A percentile compares a stretch with the other conserved stretches of the same genome.
phyloP scores from a whole-genome alignment of 2,113 vertebrate species.

The Xiphorhynchus elegans region DNA sequence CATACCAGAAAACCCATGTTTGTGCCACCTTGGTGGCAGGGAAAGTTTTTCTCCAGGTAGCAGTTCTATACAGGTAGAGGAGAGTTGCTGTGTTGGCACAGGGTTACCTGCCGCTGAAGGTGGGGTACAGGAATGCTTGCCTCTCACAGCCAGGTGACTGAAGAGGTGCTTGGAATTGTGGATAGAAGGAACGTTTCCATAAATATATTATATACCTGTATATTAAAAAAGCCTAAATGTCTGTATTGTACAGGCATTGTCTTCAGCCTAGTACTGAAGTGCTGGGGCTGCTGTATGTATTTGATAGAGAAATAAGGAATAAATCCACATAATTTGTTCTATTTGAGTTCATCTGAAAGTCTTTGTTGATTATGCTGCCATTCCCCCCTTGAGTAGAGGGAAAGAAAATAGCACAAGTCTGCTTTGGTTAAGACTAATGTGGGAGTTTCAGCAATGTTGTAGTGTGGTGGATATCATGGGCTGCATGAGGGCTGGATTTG shows the following conservation, averaged over 20 bases:
- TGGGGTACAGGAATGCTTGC: too few relatives aligned
- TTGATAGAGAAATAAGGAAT: background rate
- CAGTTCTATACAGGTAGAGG: background rate
- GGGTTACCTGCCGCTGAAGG: accelerated
- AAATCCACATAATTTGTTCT: background rate
- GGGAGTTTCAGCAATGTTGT: background rate
- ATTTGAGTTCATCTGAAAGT: background rate
- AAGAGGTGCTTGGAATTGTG: background rate
- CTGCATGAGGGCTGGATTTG: background rate
- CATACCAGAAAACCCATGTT: background rate
- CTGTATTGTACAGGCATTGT: accelerated
- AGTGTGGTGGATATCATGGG: accelerated
- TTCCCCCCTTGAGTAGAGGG: accelerated
- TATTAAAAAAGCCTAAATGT: background rate
- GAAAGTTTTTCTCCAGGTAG: background rate
- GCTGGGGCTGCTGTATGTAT: background rate
- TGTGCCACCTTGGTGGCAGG: background rate
- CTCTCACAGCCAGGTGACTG: accelerated
- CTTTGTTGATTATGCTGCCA: background rate
- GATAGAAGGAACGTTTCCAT: background rate
- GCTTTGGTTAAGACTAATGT: too few relatives aligned
- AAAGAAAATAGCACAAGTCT: background rate
- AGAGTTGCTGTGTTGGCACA: background rate
- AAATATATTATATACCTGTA: too few relatives aligned
- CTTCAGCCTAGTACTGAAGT: background rate